Evolutionary conservation across 1,140 invertebrate genomes (phyloP).

Genomic region (Lepidotrigona ventralis): DNA sequence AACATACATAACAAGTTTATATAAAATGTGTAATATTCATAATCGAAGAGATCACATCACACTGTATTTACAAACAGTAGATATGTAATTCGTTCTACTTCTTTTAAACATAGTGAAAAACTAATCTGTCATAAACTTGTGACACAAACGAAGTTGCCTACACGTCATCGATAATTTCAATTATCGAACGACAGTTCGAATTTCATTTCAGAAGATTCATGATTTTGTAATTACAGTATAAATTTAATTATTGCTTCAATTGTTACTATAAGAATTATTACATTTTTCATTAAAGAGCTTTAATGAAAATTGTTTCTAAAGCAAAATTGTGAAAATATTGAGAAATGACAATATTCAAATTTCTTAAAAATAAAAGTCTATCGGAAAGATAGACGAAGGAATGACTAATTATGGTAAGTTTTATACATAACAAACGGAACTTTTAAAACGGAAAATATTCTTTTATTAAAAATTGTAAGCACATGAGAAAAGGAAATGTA

Average conservation of each 20-base stretch:
- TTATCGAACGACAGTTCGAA: not conserved
- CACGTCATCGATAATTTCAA: not conserved
- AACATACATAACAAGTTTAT: not conserved
- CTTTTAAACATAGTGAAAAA: not conserved
- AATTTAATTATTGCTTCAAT: not conserved
- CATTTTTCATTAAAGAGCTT: not conserved
- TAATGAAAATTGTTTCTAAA: not conserved
- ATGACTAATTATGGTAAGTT: not conserved
- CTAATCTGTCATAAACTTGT: not conserved
- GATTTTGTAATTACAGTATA: not conserved
- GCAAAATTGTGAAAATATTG: not conserved
- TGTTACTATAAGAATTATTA: not conserved
- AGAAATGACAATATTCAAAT: not conserved
- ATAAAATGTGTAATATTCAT: not conserved
- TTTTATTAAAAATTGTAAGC: not conserved
- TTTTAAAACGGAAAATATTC: not conserved
- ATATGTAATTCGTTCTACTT: not conserved
- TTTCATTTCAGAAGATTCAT: not conserved
- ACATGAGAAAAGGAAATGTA: not conserved
- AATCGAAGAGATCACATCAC: not conserved
- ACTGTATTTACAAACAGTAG: slow-evolving; percentile 13
- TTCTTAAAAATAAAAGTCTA: not conserved
- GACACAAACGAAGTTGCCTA: slow-evolving; percentile 8
- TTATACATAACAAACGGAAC: not conserved
- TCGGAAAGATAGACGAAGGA: not conserved